Conservation (phyloP, 2,888 invertebrate genomes). For the Uloborus plumipes region DNA sequence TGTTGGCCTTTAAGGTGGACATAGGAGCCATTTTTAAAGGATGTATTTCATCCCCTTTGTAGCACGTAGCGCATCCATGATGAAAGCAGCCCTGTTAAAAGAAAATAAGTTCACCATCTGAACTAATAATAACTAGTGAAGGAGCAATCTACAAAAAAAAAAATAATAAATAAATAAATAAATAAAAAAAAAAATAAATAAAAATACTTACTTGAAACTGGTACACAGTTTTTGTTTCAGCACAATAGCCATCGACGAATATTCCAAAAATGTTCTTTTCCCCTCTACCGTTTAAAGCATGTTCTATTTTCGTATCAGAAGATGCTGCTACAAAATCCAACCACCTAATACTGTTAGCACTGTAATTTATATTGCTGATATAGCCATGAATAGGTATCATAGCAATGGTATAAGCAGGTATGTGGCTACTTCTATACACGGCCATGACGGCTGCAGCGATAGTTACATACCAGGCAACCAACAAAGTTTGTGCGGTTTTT, state of each 20-base stretch:
- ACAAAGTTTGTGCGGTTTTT: too few species aligned
- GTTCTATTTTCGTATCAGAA: not conserved
- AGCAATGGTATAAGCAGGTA: slow-evolving; percentile 8
- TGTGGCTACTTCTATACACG: not conserved
- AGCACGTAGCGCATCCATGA: slow-evolving; percentile 1
- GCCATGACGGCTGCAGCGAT: slow-evolving; percentile 23
- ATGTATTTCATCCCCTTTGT: not conserved
- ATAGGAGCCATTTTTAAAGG: not conserved
- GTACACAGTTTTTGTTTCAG: not conserved
- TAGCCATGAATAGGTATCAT: not conserved
- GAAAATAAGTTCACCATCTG: too few species aligned
- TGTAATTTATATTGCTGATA: not conserved
- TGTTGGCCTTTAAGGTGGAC: too few species aligned
- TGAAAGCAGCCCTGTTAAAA: slow-evolving; percentile 1
- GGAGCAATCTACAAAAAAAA: not conserved
- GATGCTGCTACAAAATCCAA: not conserved
- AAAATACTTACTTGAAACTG: not conserved
- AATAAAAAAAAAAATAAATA: not conserved
- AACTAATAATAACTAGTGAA: too few species aligned
- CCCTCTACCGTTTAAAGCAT: slow-evolving; percentile 5
- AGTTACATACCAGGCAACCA: not conserved
- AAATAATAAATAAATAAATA: too few species aligned
- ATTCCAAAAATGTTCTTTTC: slow-evolving; percentile 8
- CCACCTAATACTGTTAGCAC: slow-evolving; percentile 8
- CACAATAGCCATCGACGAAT: slow-evolving; percentile 8